Evolutionary conservation across 1,140 invertebrate species (phyloP), one percentile per base, ranked within the genome.

Genomic region (Probaryconus sp.): DNA sequence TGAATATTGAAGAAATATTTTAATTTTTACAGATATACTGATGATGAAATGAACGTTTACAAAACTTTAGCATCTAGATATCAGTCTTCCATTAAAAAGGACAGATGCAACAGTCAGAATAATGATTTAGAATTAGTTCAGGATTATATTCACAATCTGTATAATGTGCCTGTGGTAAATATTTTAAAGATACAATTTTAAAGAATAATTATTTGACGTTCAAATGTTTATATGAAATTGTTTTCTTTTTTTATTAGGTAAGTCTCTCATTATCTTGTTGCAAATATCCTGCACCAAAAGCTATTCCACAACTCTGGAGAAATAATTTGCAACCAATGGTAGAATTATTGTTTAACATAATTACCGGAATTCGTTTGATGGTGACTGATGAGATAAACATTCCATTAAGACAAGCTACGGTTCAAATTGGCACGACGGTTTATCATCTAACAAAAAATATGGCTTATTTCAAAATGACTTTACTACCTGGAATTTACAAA

Each of bases 241-340:
- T 35, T 35, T 51, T 16, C 14, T 10, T 26, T 9, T 10, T 38
- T 11, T 88, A 87, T 11, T 30, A 87, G 84, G 79, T 86, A 24
- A 80, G 87, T 33, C 83, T 90, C 16, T 89, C 89, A 64, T 78
- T 92, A 10, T 88, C 91, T 35, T 97, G 95, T 77, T 96, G 95
- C 79, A 93, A 94, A 70, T 94, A 94, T 89, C 95, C 95, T 0
- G 56, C 79, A 1, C 86, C 91, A 7, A 84, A 85, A 2, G 87
- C 91, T 5, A 89, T 97, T 17, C 91, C 91, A 0, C 88, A 86
- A 31, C 89, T 95, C 3, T 97, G 95, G 95, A 89, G 91, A 51
- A 89, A 92, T 28, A 93, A 93, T 81, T 86, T 96, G 31, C 79
- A 88, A 10, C 91, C 94, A 1, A 83, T 95, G 0, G 91, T 93